Conservation (phyloP, 1,140 invertebrate genomes). For the Oryctes rhinoceros region DNA sequence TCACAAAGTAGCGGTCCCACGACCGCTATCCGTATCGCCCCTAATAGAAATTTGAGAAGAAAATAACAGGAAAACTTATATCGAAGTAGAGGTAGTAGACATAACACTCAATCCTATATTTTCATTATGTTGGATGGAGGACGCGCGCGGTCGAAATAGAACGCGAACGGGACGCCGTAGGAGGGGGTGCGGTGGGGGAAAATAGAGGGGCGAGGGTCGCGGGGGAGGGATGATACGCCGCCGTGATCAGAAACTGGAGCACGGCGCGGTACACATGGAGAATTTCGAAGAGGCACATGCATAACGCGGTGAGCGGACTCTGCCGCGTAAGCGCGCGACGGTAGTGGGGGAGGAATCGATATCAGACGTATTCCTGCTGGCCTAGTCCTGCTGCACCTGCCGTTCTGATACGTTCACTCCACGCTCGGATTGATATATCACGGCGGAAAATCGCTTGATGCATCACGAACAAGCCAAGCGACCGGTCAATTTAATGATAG, state of each 20-base stretch:
- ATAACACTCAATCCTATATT: constrained; percentile 20
- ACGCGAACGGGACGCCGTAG: too few relatives aligned
- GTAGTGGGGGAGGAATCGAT: constrained; percentile 10
- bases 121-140: not conserved
- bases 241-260: constrained; percentile 5
- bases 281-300: not conserved
- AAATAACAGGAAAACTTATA: not conserved
- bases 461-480: too few relatives aligned
- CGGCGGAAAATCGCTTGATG: not conserved
- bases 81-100: not conserved
- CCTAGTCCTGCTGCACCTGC: constrained; percentile 31
- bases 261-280: not conserved
- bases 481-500: too few relatives aligned
- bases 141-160: not conserved
- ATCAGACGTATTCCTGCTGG: constrained; percentile 28
- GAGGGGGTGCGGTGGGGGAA: not conserved
- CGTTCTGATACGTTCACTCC: constrained; percentile 1
- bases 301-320: too few relatives aligned
- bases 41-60: not conserved
- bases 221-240: not conserved
- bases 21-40: too few relatives aligned
- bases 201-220: not conserved
- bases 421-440: not conserved
- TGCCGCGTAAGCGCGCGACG: not conserved
- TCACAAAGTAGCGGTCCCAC: too few relatives aligned